Base-by-base conservation (phyloP, 2,888 invertebrate genomes). In the Aphodius sticticus region DNA sequence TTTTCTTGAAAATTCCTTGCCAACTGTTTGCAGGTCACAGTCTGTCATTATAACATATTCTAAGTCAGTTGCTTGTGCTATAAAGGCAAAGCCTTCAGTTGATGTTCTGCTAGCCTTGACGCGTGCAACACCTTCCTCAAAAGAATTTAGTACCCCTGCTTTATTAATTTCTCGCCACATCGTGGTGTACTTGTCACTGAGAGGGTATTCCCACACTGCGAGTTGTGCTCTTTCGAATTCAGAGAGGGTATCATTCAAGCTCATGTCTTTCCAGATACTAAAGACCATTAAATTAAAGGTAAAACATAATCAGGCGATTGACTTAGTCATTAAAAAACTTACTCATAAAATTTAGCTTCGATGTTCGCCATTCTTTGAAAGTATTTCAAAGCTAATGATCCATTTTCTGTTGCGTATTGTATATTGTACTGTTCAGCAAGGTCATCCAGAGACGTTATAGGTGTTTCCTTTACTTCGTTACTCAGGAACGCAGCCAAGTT, bases 121-220 rank as follows among this genome's bases (percentile, higher is more conserved):
- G n/a, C n/a, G n/a, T n/a, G n/a, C n/a, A n/a, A n/a, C n/a, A n/a
- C 16, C 99, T 83, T 95, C 96, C 0, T 95, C 94, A 70, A 96
- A 92, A 4, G 93, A 92, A 38, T 92, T 91, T 0, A 99, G 99
- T 12, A 99, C 91, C 0, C 93, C 93, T 0, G 97, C 96, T 84
- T 94, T 94, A 82, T 89, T 89, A 97, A 99, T 99, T 0, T 97
- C 96, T 87, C 98, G 96, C 96, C 98, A 98, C 95, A 99, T 98
- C 90, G 99, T 99, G 70, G 98, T 98, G 89, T 97, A 99, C 87
- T 97, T 99, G 89, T 99, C 98, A 86, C 97, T 97, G 0, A 99
- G 97, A 0, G 99, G 99, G 88, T 99, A 99, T 88, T 99, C 99
- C n/a, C n/a, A n/a, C n/a, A n/a, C n/a, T n/a, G n/a, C n/a, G n/a